Conservation (phyloP, 1,140 invertebrate species). For the Caenorhabditis briggsae region DNA sequence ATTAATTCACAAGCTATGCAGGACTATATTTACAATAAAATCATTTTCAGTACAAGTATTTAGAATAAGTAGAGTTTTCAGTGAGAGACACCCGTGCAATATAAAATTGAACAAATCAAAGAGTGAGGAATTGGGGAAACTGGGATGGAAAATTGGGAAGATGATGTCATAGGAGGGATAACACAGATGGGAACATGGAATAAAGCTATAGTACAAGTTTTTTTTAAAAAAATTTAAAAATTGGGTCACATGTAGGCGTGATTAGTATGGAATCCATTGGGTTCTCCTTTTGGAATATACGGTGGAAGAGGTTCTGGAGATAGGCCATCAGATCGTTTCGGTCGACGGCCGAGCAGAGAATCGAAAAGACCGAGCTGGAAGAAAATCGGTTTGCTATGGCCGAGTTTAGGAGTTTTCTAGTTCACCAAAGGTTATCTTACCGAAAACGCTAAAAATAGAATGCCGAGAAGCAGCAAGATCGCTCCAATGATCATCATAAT, state of each 20-base stretch:
- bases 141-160: conserved; percentile 9
- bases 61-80: too few species aligned
- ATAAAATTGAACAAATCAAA: conserved; percentile 34
- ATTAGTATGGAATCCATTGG: conserved; percentile 29
- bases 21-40: too few species aligned
- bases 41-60: too few species aligned
- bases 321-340: conserved; percentile 13
- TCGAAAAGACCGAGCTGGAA: conserved; percentile 28
- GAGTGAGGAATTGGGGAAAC: conserved; percentile 3
- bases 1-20: too few species aligned
- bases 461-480: conserved; percentile 15
- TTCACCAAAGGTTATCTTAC: background rate
- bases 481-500: conserved; percentile 49
- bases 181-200: background rate
- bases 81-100: background rate
- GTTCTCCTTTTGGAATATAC: conserved; percentile 46
- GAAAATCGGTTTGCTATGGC: background rate
- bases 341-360: conserved; percentile 1
- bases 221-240: background rate
- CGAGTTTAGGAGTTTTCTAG: background rate
- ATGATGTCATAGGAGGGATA: background rate
- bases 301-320: conserved; percentile 25
- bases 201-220: conserved; percentile 9
- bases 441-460: conserved; percentile 25
- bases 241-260: conserved; percentile 22